These are phyloP conservation scores for Calycopis cecrops DNA, from an alignment of 1,140 invertebrate genomes.

Conservation along the genomic window DNA sequence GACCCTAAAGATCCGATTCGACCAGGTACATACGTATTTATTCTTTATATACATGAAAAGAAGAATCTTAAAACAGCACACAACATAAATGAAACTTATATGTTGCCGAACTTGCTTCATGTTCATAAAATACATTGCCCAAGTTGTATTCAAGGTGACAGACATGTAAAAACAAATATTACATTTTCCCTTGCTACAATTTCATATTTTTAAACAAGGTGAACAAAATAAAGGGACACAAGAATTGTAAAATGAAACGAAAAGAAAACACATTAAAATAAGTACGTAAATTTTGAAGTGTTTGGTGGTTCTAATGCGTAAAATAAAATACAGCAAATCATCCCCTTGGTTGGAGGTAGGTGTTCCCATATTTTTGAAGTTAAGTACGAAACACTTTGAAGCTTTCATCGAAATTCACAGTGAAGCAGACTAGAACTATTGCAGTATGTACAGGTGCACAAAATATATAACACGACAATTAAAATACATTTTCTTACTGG, in stretches of 20 bases:
- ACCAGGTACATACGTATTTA: slow-evolving; percentile 67
- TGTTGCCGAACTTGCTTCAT: neutral
- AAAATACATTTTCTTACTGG: slow-evolving; percentile 1
- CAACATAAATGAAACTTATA: neutral
- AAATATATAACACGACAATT: slow-evolving; percentile 1
- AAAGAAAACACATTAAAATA: no score
- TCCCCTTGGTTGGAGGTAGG: no score
- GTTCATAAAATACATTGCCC: neutral
- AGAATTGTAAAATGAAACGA: no score
- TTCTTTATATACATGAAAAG: slow-evolving; percentile 48
- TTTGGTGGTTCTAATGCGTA: no score
- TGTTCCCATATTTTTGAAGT: neutral
- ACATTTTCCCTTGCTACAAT: no score
- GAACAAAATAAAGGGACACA: no score
- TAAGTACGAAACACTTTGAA: slow-evolving; percentile 6
- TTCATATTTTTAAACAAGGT: no score
- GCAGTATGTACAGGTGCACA: slow-evolving; percentile 6
- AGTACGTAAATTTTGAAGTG: no score
- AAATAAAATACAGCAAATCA: no score
- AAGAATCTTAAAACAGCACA: slow-evolving; percentile 24
- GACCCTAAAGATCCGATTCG: slow-evolving; percentile 37
- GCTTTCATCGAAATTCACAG: slow-evolving; percentile 1
- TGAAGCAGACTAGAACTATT: slow-evolving; percentile 2
- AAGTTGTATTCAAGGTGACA: no score
- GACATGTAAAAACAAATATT: no score